Evolutionary conservation across 2,113 vertebrate genomes (phyloP).

Genomic region (Prietella phreatophila): DNA sequence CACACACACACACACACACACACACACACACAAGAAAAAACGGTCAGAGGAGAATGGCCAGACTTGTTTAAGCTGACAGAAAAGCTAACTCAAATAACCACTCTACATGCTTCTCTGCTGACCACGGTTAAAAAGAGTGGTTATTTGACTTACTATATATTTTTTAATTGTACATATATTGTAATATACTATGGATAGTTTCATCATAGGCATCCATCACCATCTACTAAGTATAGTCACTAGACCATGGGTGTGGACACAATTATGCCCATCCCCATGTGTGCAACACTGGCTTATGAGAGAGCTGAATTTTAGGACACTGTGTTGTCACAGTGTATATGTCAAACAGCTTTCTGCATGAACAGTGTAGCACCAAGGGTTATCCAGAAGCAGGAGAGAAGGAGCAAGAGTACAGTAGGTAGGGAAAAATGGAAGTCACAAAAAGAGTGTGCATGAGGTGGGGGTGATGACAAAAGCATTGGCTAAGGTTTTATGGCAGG

Average conservation of each 20-base stretch:
- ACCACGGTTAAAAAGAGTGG: background rate
- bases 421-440: constrained; percentile 60
- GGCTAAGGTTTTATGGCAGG: constrained; percentile 69
- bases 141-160: background rate
- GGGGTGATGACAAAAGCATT: constrained; percentile 50
- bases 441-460: constrained; percentile 46
- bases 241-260: background rate
- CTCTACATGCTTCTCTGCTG: background rate
- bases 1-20: no score
- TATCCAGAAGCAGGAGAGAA: constrained; percentile 11
- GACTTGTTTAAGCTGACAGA: background rate
- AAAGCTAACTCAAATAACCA: background rate
- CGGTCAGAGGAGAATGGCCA: background rate
- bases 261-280: constrained; percentile 27
- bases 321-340: constrained; percentile 71
- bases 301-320: constrained; percentile 77
- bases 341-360: constrained; percentile 72
- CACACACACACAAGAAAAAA: no score
- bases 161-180: background rate
- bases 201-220: background rate
- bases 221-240: background rate
- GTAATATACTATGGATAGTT: background rate
- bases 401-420: constrained; percentile 13
- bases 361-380: constrained; percentile 50
- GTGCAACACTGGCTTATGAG: constrained; percentile 55